Percentiles rank a stretch among this genome's conserved stretches.
These are phyloP conservation scores for Porites lobata DNA, from an alignment of 92 coral and sea anemone species.

Conservation along the genomic window DNA sequence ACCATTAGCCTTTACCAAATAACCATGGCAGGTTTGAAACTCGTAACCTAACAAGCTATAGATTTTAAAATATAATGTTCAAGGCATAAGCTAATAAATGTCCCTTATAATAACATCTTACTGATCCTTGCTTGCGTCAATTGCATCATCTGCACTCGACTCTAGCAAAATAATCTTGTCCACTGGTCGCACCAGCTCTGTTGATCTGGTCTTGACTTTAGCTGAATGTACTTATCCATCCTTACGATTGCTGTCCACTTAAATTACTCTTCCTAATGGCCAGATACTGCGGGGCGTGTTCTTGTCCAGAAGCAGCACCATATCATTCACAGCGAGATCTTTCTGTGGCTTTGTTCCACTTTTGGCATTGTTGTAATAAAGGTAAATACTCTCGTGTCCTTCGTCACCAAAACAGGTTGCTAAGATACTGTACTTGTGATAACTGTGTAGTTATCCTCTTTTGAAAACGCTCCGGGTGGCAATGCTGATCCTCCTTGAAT, in stretches of 20 bases:
- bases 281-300: no score
- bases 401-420: no score
- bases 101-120: background rate
- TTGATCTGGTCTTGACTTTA: constrained; percentile 57
- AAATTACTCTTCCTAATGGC: no score
- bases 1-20: constrained; percentile 46
- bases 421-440: no score
- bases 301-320: no score
- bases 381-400: no score
- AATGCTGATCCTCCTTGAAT: no score
- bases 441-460: no score
- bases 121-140: background rate
- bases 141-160: constrained; percentile 21
- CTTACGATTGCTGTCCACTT: constrained; percentile 42
- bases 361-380: no score
- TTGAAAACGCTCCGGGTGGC: no score
- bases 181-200: constrained; percentile 57
- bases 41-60: background rate
- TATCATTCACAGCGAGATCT: no score
- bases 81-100: background rate
- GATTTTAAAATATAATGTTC: background rate
- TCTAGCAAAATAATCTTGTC: constrained; percentile 65
- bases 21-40: constrained; percentile 29
- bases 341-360: no score
- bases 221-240: constrained; percentile 68